These are phyloP conservation scores for Nerophis ophidion DNA, from an alignment of 2,113 vertebrate species.

Conservation along the genomic window DNA sequence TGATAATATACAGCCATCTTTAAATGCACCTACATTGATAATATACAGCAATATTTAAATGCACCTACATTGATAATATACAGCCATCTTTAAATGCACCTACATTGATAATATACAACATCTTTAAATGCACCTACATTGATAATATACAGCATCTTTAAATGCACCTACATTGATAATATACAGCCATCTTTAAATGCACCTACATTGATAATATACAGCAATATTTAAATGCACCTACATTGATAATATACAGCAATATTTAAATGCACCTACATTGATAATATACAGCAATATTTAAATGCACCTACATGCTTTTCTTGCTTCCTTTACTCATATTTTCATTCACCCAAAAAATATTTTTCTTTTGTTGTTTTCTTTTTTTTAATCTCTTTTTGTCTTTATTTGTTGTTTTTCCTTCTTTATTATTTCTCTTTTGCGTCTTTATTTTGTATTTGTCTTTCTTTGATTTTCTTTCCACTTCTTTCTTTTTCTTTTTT, in stretches of 20 bases:
- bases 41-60: slow-evolving; percentile 24
- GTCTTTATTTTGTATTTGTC: too few species aligned
- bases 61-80: slow-evolving; percentile 24
- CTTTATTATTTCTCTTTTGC: too few species aligned
- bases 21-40: slow-evolving; percentile 16
- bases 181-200: slow-evolving; percentile 16
- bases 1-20: slow-evolving; percentile 26
- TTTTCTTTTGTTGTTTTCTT: too few species aligned
- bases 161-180: slow-evolving; percentile 22
- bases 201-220: slow-evolving; percentile 24
- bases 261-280: slow-evolving; percentile 2
- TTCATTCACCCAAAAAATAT: too few species aligned
- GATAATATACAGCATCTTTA: slow-evolving; percentile 27
- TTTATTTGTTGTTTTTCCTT: too few species aligned
- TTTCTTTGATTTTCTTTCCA: too few species aligned
- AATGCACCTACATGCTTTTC: not conserved
- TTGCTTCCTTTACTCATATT: not conserved
- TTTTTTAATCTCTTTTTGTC: too few species aligned
- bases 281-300: too few species aligned
- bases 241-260: slow-evolving; percentile 30
- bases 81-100: slow-evolving; percentile 9
- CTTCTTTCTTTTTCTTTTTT: too few species aligned
- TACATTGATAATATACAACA: slow-evolving; percentile 27
- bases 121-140: slow-evolving; percentile 14
- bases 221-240: slow-evolving; percentile 8